These are phyloP conservation scores for Brenthis ino DNA, from an alignment of 2,888 invertebrate genomes.

Conservation along the genomic window DNA sequence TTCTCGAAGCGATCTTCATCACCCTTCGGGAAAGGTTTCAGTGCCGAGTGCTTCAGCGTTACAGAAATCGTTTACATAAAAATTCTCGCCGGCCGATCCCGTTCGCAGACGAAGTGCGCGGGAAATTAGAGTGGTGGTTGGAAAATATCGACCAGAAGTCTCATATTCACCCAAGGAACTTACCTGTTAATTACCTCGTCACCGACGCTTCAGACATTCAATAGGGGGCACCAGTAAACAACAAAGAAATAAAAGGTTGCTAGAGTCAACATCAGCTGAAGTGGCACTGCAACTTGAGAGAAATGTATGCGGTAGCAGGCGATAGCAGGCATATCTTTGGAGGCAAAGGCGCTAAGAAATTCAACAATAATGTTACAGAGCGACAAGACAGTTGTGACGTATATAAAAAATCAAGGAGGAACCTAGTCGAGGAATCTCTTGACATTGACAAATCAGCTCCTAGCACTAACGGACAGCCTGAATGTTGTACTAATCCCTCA, in stretches of 20 bases:
- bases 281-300: conserved; percentile 39
- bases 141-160: conserved; percentile 4
- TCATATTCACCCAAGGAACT: conserved; percentile 19
- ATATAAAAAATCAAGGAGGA: conserved; percentile 35
- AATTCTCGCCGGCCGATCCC: too few species aligned
- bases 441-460: too few species aligned
- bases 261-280: conserved; percentile 24
- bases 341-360: conserved; percentile 11
- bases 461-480: too few species aligned
- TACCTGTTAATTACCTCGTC: not conserved
- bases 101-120: too few species aligned
- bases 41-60: conserved; percentile 32
- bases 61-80: not conserved
- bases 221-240: conserved; percentile 31
- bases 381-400: conserved; percentile 43
- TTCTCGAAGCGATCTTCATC: conserved; percentile 33
- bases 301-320: conserved; percentile 36
- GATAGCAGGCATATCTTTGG: conserved; percentile 27
- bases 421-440: too few species aligned
- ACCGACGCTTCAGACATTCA: not conserved
- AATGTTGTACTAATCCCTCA: too few species aligned
- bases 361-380: conserved; percentile 37
- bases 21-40: conserved; percentile 36
- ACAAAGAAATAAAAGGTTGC: conserved; percentile 14
- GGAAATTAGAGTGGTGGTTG: conserved; percentile 9